Conservation (phyloP, 2,797 vertebrate genomes). For the Lindbergichthys nudifrons region DNA sequence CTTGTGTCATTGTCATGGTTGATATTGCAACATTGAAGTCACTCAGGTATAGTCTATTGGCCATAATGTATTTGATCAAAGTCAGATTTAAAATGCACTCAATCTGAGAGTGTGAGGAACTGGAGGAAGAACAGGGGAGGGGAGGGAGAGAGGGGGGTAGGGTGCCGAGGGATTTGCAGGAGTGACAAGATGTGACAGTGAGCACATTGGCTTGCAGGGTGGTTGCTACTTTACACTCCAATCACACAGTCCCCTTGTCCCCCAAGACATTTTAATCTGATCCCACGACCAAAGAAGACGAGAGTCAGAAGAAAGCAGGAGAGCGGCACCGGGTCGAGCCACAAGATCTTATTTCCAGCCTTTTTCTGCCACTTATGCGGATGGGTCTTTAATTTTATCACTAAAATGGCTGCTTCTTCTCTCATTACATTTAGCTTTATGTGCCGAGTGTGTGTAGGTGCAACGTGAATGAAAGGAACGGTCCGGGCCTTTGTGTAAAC, state of each 20-base stretch:
- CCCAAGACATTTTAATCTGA: conserved; percentile 82
- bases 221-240: conserved; percentile 81
- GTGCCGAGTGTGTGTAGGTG: conserved; percentile 39
- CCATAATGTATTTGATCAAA: conserved; percentile 11
- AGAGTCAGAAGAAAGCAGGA: conserved; percentile 40
- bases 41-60: conserved; percentile 8
- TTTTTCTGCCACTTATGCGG: conserved; percentile 55
- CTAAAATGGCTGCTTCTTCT: conserved; percentile 55
- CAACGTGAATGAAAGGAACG: conserved; percentile 43
- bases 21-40: conserved; percentile 20
- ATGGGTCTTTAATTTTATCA: conserved; percentile 72
- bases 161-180: conserved; percentile 67
- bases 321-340: conserved; percentile 6
- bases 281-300: conserved; percentile 60
- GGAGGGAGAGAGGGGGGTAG: conserved; percentile 21
- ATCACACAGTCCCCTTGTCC: conserved; percentile 77
- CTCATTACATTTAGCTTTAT: conserved; percentile 61
- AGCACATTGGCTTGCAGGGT: conserved; percentile 77
- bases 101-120: conserved; percentile 11
- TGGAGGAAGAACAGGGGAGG: conserved; percentile 20
- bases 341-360: conserved; percentile 43
- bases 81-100: conserved; percentile 49
- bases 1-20: conserved; percentile 3
- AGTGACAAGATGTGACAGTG: conserved; percentile 81
- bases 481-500: conserved; percentile 22